A percentile compares a stretch with the other conserved stretches of the same genome.
Conservation (phyloP, 2,888 invertebrate species). For the Chalcis sispes region DNA sequence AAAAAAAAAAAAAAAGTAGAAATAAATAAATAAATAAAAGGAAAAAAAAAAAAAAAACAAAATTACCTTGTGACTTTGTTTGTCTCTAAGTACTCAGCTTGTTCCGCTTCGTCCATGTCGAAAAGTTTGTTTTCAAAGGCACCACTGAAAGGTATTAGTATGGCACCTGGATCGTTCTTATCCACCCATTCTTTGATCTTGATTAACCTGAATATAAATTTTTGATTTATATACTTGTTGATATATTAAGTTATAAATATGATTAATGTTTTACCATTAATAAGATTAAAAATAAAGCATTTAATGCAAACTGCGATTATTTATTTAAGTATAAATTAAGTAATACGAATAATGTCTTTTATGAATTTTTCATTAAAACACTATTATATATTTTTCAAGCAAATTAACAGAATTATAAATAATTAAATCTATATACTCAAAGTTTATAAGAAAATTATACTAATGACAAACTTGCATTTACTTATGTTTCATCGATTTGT, state of each 20-base stretch:
- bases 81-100: slow-evolving; percentile 89
- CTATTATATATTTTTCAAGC: too few relatives aligned
- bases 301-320: background rate
- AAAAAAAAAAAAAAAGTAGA: background rate
- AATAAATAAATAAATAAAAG: background rate
- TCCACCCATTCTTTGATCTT: slow-evolving; percentile 99
- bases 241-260: background rate
- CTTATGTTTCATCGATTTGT: too few relatives aligned
- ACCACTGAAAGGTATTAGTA: slow-evolving; percentile 97
- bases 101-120: slow-evolving; percentile 89
- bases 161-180: slow-evolving; percentile 94
- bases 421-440: too few relatives aligned
- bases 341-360: too few relatives aligned
- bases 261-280: too few relatives aligned
- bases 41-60: background rate
- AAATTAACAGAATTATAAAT: too few relatives aligned
- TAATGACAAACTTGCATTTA: too few relatives aligned
- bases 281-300: too few relatives aligned
- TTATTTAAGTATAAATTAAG: background rate
- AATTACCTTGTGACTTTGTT: slow-evolving; percentile 86
- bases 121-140: slow-evolving; percentile 90
- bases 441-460: too few relatives aligned
- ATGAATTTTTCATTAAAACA: too few relatives aligned
- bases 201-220: slow-evolving; percentile 81
- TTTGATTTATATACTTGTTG: background rate